These are phyloP conservation scores for Grus americana DNA, from an alignment of 2,113 vertebrate species.

Conservation along the genomic window DNA sequence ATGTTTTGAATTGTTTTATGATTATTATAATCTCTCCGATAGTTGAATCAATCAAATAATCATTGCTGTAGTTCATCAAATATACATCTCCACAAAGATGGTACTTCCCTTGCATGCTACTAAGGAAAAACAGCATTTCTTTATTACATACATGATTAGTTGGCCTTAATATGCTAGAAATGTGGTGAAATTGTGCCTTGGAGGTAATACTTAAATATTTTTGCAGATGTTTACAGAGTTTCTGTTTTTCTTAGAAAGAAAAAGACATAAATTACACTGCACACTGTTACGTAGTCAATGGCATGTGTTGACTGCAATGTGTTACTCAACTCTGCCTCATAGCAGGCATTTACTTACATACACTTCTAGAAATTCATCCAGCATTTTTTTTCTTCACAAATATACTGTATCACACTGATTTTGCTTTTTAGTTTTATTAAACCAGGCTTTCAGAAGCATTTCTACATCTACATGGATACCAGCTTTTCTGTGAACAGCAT, in stretches of 20 bases:
- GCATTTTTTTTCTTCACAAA: background rate
- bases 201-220: background rate
- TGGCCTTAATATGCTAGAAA: background rate
- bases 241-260: background rate
- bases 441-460: background rate
- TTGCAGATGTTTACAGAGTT: background rate
- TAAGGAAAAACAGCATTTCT: background rate
- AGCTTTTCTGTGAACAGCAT: background rate
- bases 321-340: background rate
- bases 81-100: background rate
- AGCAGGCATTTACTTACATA: background rate
- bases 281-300: background rate
- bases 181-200: background rate
- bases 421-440: background rate
- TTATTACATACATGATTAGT: background rate
- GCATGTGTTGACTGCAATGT: background rate
- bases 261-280: background rate
- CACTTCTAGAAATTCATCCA: background rate
- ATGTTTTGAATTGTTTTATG: slow-evolving; percentile 42
- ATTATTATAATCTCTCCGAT: slow-evolving; percentile 49
- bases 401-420: background rate
- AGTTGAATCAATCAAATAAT: slow-evolving; percentile 59
- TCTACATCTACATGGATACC: background rate
- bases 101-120: background rate
- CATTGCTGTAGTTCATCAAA: slow-evolving; percentile 15